A percentile compares a stretch with the other conserved stretches of the same genome.
Conservation (phyloP, 2,797 vertebrate species). For the Poeciliopsis paucimaculata region DNA sequence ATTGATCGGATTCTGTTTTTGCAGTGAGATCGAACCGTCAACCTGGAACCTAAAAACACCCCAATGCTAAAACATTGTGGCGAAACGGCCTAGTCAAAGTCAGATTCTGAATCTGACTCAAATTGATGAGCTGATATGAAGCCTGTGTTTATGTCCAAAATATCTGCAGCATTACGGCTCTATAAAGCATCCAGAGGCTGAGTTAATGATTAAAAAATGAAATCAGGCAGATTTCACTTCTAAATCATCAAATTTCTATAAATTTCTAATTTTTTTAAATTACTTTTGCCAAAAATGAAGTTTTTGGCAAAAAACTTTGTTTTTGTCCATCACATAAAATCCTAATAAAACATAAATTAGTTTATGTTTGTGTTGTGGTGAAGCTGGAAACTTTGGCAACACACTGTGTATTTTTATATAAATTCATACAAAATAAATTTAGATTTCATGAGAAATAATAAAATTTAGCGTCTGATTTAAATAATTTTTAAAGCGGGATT, state of each 20-base stretch:
- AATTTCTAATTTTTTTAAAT: too few species aligned
- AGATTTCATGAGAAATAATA: neutral
- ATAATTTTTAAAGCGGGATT: neutral
- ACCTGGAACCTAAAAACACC: neutral
- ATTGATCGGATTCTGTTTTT: too few species aligned
- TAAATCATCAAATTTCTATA: too few species aligned
- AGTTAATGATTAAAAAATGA: too few species aligned
- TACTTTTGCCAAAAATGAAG: too few species aligned
- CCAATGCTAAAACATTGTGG: neutral
- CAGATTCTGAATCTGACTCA: too few species aligned
- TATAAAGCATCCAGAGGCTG: too few species aligned
- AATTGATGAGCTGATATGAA: neutral
- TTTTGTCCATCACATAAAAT: neutral
- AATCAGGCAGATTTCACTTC: too few species aligned
- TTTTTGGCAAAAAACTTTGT: neutral
- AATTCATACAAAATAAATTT: neutral
- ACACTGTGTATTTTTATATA: neutral
- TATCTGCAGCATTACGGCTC: too few species aligned
- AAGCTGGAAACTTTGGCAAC: neutral
- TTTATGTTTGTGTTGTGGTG: neutral
- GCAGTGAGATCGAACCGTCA: neutral
- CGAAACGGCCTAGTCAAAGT: neutral
- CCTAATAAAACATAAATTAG: neutral
- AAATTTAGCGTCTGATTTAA: neutral
- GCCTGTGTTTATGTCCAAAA: too few species aligned